A percentile compares a stretch with the other conserved stretches of the same genome.
Conservation (phyloP, 1,140 invertebrate genomes). For the Scaptomyza hsui region DNA sequence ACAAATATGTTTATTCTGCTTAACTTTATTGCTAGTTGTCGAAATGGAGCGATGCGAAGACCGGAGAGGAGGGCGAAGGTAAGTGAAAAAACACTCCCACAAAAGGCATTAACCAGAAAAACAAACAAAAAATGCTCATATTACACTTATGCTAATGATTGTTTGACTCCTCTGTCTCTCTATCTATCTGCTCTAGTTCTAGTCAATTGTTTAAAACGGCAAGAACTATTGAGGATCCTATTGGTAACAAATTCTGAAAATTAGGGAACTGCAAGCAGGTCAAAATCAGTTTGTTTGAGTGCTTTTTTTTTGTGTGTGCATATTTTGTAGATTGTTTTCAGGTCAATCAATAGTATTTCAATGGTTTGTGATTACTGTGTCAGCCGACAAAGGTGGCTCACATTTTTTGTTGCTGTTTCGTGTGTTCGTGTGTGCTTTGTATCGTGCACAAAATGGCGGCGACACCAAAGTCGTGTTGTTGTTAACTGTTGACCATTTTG, state of each 20-base stretch:
- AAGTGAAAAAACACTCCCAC: constrained; percentile 21
- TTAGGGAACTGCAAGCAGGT: not conserved
- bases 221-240: not conserved
- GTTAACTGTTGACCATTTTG: constrained; percentile 44
- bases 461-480: constrained; percentile 41
- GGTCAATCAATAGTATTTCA: constrained; percentile 80
- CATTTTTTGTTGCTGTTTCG: constrained; percentile 8
- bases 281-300: constrained; percentile 10
- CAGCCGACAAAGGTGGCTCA: constrained; percentile 32
- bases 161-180: not conserved
- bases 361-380: constrained; percentile 63
- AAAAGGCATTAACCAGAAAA: not conserved
- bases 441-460: constrained; percentile 49
- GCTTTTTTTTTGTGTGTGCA: not conserved
- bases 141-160: not conserved
- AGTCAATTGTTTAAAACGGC: not conserved
- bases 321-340: constrained; percentile 56
- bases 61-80: constrained; percentile 82
- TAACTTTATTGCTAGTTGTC: constrained; percentile 69
- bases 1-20: constrained; percentile 35
- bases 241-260: not conserved
- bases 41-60: constrained; percentile 82
- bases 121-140: not conserved
- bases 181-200: not conserved
- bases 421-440: constrained; percentile 1